These are phyloP conservation scores for Anguilla obscura DNA, from an alignment of 2,797 vertebrate genomes.

Conservation along the genomic window DNA sequence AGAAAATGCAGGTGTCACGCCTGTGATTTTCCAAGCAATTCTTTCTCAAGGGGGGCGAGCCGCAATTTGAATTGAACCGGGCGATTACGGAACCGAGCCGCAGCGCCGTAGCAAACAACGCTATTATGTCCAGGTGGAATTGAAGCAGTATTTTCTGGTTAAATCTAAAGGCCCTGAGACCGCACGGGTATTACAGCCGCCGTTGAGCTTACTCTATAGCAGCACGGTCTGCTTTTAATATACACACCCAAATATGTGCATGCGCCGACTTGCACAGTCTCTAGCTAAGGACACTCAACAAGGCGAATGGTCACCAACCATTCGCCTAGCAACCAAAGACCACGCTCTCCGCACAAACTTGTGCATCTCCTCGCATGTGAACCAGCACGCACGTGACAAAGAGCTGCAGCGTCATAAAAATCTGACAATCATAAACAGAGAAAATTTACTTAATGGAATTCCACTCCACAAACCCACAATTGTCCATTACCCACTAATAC, in stretches of 20 bases:
- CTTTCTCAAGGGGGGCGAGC: not conserved
- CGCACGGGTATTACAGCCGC: not conserved
- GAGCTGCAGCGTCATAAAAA: not conserved
- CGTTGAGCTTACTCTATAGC: not conserved
- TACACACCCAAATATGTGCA: no score
- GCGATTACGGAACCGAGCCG: not conserved
- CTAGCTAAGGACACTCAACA: not conserved
- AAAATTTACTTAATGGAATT: not conserved
- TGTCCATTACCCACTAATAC: not conserved
- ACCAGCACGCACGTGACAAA: not conserved
- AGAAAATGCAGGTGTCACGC: not conserved
- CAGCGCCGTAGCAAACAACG: not conserved
- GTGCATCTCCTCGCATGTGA: no score
- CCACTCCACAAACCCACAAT: not conserved
- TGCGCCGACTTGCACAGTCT: not conserved
- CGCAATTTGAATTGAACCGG: not conserved
- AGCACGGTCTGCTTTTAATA: not conserved
- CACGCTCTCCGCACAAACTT: not conserved
- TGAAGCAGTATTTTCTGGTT: not conserved
- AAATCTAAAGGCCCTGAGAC: not conserved
- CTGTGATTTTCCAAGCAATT: not conserved
- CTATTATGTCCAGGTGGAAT: not conserved
- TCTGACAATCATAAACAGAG: not conserved
- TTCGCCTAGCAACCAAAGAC: not conserved
- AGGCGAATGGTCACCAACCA: not conserved